Percentiles rank a stretch among this genome's conserved stretches.
These are phyloP conservation scores for Crossocerus cetratus DNA, from an alignment of 2,888 invertebrate species.

Conservation along the genomic window DNA sequence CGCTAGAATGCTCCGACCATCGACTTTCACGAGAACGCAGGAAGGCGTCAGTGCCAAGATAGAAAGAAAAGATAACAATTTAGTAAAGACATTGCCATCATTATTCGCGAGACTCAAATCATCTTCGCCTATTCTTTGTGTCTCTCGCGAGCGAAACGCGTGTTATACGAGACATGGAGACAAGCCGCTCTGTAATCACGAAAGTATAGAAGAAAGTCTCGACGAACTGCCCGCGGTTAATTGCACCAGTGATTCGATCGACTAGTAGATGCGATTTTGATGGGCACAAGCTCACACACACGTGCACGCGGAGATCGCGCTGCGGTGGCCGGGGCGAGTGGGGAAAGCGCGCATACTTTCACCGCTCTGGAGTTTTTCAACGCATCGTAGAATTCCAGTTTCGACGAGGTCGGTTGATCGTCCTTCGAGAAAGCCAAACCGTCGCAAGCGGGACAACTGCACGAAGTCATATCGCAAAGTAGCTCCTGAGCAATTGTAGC, in stretches of 20 bases:
- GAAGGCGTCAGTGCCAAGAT: neutral
- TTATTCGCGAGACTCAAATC: too few relatives aligned
- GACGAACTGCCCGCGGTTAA: slow-evolving; percentile 14
- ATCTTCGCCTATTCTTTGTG: too few relatives aligned
- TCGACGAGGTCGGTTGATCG: slow-evolving; percentile 5
- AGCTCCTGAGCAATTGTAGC: neutral
- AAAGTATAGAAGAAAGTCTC: slow-evolving; percentile 3
- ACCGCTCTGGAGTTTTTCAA: slow-evolving; percentile 24
- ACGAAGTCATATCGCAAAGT: neutral
- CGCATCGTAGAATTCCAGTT: slow-evolving; percentile 14
- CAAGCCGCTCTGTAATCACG: neutral
- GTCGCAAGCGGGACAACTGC: slow-evolving; percentile 10
- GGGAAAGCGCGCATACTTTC: slow-evolving; percentile 41
- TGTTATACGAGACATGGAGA: too few relatives aligned
- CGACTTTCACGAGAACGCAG: neutral
- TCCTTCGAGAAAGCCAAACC: slow-evolving; percentile 40
- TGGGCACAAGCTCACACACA: slow-evolving; percentile 18
- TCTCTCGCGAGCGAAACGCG: too few relatives aligned
- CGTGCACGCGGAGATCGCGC: slow-evolving; percentile 25
- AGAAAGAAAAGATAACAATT: neutral
- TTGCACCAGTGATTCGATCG: slow-evolving; percentile 8
- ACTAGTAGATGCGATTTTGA: slow-evolving; percentile 19
- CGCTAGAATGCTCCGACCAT: too few relatives aligned
- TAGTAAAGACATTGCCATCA: too few relatives aligned
- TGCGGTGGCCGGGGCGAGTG: slow-evolving; percentile 17